phyloP scores from a whole-genome alignment of 2,113 vertebrate species.

The Ellobius talpinus region DNA sequence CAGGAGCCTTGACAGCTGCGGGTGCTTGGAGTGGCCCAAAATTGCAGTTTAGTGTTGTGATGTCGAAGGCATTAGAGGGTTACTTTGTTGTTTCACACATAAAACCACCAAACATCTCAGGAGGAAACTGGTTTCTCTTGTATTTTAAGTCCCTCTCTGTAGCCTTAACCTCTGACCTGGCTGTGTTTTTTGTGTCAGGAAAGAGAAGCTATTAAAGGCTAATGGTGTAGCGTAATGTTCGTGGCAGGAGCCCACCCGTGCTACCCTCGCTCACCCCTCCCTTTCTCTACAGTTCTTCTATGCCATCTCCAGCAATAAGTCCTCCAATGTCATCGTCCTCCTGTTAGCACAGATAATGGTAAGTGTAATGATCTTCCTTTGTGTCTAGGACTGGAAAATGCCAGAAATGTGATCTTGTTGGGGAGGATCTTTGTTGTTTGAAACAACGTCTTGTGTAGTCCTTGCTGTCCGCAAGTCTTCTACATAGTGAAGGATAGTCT shows the following conservation, averaged over 20 bases:
- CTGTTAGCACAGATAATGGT: slow-evolving; percentile 99
- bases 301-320: slow-evolving; percentile 99
- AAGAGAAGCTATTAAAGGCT: neutral
- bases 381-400: neutral
- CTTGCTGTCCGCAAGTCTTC: neutral
- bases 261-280: neutral
- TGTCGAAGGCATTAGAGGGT: neutral
- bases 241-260: neutral
- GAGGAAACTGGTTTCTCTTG: neutral
- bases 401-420: neutral
- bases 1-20: neutral
- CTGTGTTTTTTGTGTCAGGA: neutral
- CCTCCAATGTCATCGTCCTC: slow-evolving; percentile 99
- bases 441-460: neutral
- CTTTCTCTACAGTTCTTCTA: slow-evolving; percentile 94
- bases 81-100: neutral
- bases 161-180: neutral
- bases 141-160: neutral
- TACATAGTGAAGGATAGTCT: neutral
- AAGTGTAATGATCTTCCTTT: slow-evolving; percentile 81
- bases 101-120: neutral
- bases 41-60: neutral
- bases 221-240: too few relatives aligned
- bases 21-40: neutral
- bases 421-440: neutral